These are phyloP conservation scores for Neoaliturus tenellus DNA, from an alignment of 2,888 invertebrate genomes.

Conservation along the genomic window DNA sequence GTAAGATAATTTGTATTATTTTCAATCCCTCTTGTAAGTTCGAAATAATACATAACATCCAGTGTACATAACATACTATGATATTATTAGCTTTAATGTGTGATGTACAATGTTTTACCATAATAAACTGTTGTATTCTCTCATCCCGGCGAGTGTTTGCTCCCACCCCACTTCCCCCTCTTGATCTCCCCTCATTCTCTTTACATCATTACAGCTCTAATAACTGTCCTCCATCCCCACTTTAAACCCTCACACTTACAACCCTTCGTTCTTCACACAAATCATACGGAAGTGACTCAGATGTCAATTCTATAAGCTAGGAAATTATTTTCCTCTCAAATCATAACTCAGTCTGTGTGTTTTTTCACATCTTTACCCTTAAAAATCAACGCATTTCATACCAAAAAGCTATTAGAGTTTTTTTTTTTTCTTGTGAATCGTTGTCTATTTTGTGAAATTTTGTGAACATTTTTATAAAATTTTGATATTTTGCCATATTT, in stretches of 20 bases:
- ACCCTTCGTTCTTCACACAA: background rate
- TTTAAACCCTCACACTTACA: background rate
- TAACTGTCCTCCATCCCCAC: slow-evolving; percentile 1
- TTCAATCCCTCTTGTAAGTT: background rate
- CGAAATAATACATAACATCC: background rate
- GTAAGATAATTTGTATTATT: background rate
- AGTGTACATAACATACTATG: background rate
- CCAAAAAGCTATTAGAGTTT: no score
- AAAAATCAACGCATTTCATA: no score
- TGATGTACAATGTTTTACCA: background rate
- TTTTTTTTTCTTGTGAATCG: no score
- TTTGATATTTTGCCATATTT: no score
- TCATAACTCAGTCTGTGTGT: no score
- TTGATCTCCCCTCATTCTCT: background rate
- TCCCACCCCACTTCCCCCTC: background rate
- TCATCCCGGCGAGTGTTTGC: background rate
- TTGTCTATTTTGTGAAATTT: no score
- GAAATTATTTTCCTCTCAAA: no score
- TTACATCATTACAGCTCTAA: slow-evolving; percentile 25
- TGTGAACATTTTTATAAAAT: no score
- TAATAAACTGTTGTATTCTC: slow-evolving; percentile 13
- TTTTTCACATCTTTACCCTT: no score
- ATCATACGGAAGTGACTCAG: background rate
- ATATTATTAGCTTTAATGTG: background rate
- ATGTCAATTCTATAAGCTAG: no score